Evolutionary conservation across 2,888 invertebrate species (phyloP), one percentile per base, ranked within the genome.

Genomic region (Tenthredo distinguenda): DNA sequence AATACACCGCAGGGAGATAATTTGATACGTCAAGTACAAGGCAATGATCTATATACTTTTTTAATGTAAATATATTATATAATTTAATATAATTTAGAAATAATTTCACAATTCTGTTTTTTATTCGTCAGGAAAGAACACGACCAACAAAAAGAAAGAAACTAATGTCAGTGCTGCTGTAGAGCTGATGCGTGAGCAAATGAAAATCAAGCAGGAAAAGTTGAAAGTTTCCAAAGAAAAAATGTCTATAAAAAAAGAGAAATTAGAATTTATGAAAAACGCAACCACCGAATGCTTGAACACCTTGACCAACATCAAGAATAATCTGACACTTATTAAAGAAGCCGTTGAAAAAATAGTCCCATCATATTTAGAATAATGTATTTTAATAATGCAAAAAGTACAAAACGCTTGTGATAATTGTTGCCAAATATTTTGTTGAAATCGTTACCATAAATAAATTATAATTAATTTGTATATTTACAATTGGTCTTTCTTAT

Each of bases 141-240:
- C 65, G 6, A 12, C 65, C 3, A 65, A 65, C 65, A 65, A 9
- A 65, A 65, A 26, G 31, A 65, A 50, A 18, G 34, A 84, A 43
- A 84, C 84, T 34, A 72, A 72, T 72, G 72, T 12, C 72, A 72
- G 72, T 72, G 72, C 40, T n/a, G 40, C 72, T 72, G 72, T 72
- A 40, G 40, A 72, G 40, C 18, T 72, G n/a, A 40, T 72, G 72
- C 72, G 72, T n/a, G 72, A 40, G 72, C 72, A 72, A 40, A 40
- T 72, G 40, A 12, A 40, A 40, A 34, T 72, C 40, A 34, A 72
- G 72, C 34, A 72, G 21, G 72, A 72, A 72, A 37, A 72, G n/a
- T 40, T 72, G 40, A n/a, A 72, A 18, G 31, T 72, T 40, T 72
- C 34, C 37, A 21, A 72, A 72, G n/a, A 31, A 40, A 37, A 72